phyloP scores from a whole-genome alignment of 2,113 vertebrate genomes.

The Orcinus orca region DNA sequence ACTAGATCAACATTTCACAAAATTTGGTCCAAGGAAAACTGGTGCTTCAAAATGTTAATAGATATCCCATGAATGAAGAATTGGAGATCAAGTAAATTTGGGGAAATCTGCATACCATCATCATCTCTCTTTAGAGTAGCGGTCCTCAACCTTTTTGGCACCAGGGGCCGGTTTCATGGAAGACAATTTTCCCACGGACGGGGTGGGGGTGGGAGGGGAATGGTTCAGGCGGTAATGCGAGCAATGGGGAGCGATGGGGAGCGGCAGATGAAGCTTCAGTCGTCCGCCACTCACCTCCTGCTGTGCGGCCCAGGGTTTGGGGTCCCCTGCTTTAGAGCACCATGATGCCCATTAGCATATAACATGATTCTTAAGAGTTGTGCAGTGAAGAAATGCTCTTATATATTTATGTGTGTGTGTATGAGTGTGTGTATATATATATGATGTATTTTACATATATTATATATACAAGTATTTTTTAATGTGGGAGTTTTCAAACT shows the following conservation, averaged over 20 bases:
- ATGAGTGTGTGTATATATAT: neutral
- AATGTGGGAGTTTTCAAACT: neutral
- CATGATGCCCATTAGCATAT: neutral
- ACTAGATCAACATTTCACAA: constrained; percentile 14
- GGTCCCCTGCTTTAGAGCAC: neutral
- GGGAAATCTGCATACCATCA: neutral
- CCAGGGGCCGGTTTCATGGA: too few species aligned
- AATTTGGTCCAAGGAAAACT: neutral
- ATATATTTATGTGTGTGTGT: neutral
- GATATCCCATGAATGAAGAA: neutral
- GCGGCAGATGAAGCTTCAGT: too few species aligned
- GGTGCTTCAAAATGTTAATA: neutral
- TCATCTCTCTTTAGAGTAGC: neutral
- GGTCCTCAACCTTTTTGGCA: too few species aligned
- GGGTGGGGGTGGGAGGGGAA: too few species aligned
- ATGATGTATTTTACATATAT: neutral
- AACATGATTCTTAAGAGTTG: neutral
- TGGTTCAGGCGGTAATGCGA: too few species aligned
- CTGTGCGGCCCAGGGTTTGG: too few species aligned
- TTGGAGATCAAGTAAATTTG: neutral
- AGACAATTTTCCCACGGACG: too few species aligned
- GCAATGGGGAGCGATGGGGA: too few species aligned
- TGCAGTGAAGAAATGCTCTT: neutral
- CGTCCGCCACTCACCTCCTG: too few species aligned
- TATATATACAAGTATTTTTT: neutral